Percentiles rank a stretch among this genome's conserved stretches.
phyloP scores from a whole-genome alignment of 64 coral and sea anemone species.

The Montipora cactus region DNA sequence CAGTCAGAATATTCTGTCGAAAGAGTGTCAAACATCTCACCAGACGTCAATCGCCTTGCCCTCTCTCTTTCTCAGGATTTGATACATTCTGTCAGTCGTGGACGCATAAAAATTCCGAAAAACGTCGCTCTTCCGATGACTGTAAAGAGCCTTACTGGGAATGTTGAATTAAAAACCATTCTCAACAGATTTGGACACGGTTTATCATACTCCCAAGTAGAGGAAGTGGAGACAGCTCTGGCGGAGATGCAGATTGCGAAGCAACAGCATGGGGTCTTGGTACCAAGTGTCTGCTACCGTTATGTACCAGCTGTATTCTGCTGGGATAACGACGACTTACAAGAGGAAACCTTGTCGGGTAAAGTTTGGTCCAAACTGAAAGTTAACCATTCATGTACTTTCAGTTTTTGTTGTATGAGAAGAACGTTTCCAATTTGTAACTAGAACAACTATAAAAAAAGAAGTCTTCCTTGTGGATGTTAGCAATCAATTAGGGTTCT shows the following conservation, averaged over 20 bases:
- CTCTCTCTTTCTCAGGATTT: slow-evolving; percentile 66
- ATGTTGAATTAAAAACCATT: slow-evolving; percentile 53
- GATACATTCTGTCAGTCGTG: slow-evolving; percentile 35
- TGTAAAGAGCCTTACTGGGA: slow-evolving; percentile 63
- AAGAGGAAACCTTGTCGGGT: slow-evolving; percentile 72
- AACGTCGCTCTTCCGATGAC: slow-evolving; percentile 53
- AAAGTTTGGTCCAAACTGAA: neutral
- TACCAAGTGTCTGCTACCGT: slow-evolving; percentile 22
- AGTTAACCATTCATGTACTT: neutral
- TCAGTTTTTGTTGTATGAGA: neutral
- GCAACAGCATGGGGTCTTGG: slow-evolving; percentile 22
- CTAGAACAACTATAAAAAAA: too few relatives aligned
- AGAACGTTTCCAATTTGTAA: too few relatives aligned
- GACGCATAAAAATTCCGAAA: slow-evolving; percentile 58
- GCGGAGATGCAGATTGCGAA: slow-evolving; percentile 58
- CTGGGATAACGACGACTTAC: slow-evolving; percentile 65
- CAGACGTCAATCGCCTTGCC: slow-evolving; percentile 8
- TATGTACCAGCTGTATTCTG: slow-evolving; percentile 57
- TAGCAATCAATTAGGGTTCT: neutral
- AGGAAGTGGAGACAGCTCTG: slow-evolving; percentile 64
- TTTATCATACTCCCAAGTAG: slow-evolving; percentile 49
- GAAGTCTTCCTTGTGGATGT: neutral
- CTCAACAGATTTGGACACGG: slow-evolving; percentile 68
- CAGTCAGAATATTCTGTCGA: neutral
- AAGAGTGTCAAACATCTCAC: slow-evolving; percentile 22